phyloP scores from a whole-genome alignment of 2,797 vertebrate species.

The Stomatorhinus walkeri region DNA sequence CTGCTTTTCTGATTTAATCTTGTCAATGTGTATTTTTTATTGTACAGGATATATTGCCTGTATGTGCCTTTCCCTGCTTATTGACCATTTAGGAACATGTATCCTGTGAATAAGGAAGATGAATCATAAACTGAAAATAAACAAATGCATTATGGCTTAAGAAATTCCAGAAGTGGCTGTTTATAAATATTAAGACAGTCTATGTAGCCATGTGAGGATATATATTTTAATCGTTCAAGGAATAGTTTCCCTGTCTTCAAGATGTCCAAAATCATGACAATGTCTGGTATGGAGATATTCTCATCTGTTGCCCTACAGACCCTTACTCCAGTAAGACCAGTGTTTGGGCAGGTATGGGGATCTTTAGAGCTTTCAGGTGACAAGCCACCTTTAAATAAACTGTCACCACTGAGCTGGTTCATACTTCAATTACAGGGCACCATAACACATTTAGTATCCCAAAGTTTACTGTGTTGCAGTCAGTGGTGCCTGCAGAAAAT shows the following conservation, averaged over 20 bases:
- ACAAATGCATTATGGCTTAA: neutral
- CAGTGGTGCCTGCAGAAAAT: neutral
- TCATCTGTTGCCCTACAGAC: neutral
- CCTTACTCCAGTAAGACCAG: neutral
- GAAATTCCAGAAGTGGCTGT: neutral
- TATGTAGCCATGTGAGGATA: neutral
- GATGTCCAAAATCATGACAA: neutral
- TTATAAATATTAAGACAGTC: neutral
- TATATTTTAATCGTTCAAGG: neutral
- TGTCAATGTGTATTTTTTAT: neutral
- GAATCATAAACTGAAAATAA: neutral
- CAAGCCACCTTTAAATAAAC: neutral
- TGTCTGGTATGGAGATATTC: neutral
- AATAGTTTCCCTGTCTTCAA: neutral
- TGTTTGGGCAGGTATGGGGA: neutral
- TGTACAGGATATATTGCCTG: neutral
- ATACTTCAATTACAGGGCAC: neutral
- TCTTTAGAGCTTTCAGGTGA: neutral
- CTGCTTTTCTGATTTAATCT: neutral
- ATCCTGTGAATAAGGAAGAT: neutral
- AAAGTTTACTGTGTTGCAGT: neutral
- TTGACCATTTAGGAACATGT: neutral
- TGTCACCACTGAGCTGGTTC: neutral
- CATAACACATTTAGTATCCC: neutral
- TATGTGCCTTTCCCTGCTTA: neutral